phyloP scores from a whole-genome alignment of 2,888 invertebrate species.

The Habrosyne pyritoides region DNA sequence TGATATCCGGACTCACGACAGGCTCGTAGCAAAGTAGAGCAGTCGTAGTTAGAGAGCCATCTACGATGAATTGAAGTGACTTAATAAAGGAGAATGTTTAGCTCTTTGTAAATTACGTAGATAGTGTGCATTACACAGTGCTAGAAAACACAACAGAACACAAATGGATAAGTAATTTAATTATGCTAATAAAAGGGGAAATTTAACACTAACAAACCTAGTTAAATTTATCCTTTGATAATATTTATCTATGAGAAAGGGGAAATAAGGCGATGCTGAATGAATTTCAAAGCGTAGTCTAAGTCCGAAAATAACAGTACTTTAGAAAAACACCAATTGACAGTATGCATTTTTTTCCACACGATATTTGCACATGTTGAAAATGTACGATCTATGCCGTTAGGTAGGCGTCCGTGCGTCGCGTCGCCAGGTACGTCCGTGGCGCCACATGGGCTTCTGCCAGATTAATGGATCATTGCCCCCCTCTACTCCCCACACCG shows the following conservation, averaged over 20 bases:
- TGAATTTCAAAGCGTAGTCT: no score
- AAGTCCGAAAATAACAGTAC: background rate
- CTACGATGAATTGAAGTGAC: slow-evolving; percentile 18
- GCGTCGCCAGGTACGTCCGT: slow-evolving; percentile 80
- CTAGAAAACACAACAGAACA: no score
- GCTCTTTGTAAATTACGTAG: slow-evolving; percentile 5
- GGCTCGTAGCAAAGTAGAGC: slow-evolving; percentile 30
- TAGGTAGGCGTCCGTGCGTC: slow-evolving; percentile 81
- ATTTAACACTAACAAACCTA: no score
- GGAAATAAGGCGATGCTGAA: no score
- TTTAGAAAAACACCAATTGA: slow-evolving; percentile 15
- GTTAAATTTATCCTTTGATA: no score
- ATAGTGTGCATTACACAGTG: slow-evolving; percentile 6
- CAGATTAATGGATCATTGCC: slow-evolving; percentile 93
- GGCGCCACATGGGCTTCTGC: slow-evolving; percentile 92
- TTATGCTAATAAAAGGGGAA: no score
- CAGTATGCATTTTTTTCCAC: slow-evolving; percentile 40
- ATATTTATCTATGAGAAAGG: no score
- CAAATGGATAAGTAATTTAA: no score
- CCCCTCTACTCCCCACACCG: slow-evolving; percentile 76
- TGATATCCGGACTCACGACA: slow-evolving; percentile 63
- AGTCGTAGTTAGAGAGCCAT: slow-evolving; percentile 15
- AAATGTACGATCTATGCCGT: slow-evolving; percentile 70
- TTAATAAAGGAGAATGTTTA: slow-evolving; percentile 4
- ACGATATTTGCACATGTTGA: slow-evolving; percentile 63